Evolutionary conservation across 1,140 invertebrate species (phyloP).

Genomic region (Acromyrmex charruanus): DNA sequence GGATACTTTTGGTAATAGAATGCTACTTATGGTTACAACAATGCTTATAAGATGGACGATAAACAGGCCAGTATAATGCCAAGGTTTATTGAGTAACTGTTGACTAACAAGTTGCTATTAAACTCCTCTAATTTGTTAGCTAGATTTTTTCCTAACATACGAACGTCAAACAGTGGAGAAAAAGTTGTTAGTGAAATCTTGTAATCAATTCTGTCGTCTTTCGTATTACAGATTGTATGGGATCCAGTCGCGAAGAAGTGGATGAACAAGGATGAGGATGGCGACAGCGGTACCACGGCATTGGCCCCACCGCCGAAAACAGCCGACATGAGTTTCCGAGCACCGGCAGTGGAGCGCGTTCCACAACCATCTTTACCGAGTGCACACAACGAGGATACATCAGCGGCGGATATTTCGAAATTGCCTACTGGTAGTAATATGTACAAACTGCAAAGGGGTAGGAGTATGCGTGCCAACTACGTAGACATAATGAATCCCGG

Average conservation of each 20-base stretch:
- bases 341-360: conserved; percentile 50
- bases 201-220: conserved; percentile 11
- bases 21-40: conserved; percentile 66
- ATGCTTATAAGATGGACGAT: conserved; percentile 62
- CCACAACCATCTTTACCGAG: conserved; percentile 58
- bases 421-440: conserved; percentile 89
- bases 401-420: conserved; percentile 81
- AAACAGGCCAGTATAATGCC: conserved; percentile 81
- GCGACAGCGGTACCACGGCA: conserved; percentile 87
- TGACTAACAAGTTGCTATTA: conserved; percentile 59
- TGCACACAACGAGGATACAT: conserved; percentile 65
- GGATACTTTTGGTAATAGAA: conserved; percentile 82
- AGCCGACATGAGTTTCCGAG: conserved; percentile 86
- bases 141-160: conserved; percentile 39
- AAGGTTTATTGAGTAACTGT: conserved; percentile 47
- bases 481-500: conserved; percentile 94
- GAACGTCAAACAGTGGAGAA: conserved; percentile 9
- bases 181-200: not conserved
- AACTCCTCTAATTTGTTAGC: conserved; percentile 39
- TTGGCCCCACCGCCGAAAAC: conserved; percentile 93
- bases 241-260: conserved; percentile 94
- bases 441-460: conserved; percentile 92
- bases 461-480: conserved; percentile 90
- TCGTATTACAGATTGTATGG: conserved; percentile 93
- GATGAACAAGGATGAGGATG: conserved; percentile 93